Evolutionary conservation across 2,888 invertebrate genomes (phyloP).

Genomic region (Agriotes lineatus): DNA sequence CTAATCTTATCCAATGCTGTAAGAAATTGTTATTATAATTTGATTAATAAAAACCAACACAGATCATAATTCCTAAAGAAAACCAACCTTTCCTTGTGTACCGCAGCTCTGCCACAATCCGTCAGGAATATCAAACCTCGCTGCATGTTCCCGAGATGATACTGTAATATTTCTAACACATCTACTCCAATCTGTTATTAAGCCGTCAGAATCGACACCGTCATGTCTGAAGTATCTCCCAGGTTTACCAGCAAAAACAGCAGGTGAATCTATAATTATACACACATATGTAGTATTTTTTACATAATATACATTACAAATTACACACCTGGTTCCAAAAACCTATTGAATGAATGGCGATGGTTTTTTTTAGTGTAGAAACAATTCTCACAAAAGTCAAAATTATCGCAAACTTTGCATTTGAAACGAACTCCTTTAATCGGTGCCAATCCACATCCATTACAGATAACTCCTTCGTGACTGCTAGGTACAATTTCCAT

Average conservation of each 20-base stretch:
- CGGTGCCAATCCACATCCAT: slow-evolving; percentile 73
- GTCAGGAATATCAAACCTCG: slow-evolving; percentile 83
- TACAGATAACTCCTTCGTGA: slow-evolving; percentile 73
- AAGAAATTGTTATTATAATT: not conserved
- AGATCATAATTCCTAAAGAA: not conserved
- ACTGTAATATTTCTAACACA: slow-evolving; percentile 89
- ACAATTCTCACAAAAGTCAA: slow-evolving; percentile 80
- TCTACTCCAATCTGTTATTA: slow-evolving; percentile 89
- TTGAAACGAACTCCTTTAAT: slow-evolving; percentile 77
- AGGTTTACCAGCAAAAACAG: slow-evolving; percentile 74
- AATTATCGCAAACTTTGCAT: slow-evolving; percentile 79
- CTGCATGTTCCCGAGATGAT: slow-evolving; percentile 85
- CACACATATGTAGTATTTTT: too few species aligned
- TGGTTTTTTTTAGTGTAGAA: slow-evolving; percentile 77
- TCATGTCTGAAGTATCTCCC: slow-evolving; percentile 71
- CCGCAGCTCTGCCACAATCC: slow-evolving; percentile 92
- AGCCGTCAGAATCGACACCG: slow-evolving; percentile 68
- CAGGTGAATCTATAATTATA: slow-evolving; percentile 68
- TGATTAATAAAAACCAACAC: not conserved
- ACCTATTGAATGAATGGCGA: slow-evolving; percentile 75
- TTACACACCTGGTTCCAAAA: slow-evolving; percentile 74
- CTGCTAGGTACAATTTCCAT: slow-evolving; percentile 84
- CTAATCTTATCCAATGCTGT: slow-evolving; percentile 92
- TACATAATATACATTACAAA: too few species aligned
- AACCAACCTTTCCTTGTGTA: slow-evolving; percentile 77